Percentiles rank a stretch among this genome's conserved stretches.
These are phyloP conservation scores for Homarus americanus DNA, from an alignment of 1,140 invertebrate genomes.

Conservation along the genomic window DNA sequence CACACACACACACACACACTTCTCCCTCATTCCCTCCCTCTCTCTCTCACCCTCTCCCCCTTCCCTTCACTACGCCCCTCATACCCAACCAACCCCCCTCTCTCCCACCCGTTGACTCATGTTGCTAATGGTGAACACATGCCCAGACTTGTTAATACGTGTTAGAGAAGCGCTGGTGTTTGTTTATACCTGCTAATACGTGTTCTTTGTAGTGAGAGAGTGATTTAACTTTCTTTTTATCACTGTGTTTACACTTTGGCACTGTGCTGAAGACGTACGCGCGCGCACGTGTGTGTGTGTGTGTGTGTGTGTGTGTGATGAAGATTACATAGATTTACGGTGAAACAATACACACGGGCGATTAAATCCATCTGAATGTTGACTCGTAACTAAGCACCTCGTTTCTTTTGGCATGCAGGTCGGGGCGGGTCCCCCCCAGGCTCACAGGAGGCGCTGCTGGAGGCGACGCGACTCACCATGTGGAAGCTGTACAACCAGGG, in stretches of 20 bases:
- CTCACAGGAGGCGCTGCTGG: conserved; percentile 81
- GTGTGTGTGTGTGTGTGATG: too few species aligned
- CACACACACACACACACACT: not conserved
- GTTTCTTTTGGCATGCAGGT: conserved; percentile 4
- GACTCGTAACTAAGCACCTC: too few species aligned
- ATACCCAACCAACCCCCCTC: too few species aligned
- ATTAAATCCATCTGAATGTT: too few species aligned
- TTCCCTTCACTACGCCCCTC: not conserved
- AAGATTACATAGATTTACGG: too few species aligned
- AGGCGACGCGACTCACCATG: conserved; percentile 86
- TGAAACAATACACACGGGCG: too few species aligned
- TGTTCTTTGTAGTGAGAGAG: too few species aligned
- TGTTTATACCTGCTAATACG: not conserved
- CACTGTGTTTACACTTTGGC: too few species aligned
- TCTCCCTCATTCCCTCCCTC: not conserved
- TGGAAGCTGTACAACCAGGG: conserved; percentile 87
- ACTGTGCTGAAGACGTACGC: too few species aligned
- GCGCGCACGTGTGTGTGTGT: too few species aligned
- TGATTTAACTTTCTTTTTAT: too few species aligned
- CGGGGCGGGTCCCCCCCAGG: conserved; percentile 78
- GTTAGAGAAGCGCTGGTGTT: not conserved
- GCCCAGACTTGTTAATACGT: not conserved
- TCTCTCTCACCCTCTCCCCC: not conserved
- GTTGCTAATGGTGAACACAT: not conserved
- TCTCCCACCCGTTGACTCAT: not conserved